phyloP scores from a whole-genome alignment of 2,113 vertebrate genomes.

The Bufo gargarizans region DNA sequence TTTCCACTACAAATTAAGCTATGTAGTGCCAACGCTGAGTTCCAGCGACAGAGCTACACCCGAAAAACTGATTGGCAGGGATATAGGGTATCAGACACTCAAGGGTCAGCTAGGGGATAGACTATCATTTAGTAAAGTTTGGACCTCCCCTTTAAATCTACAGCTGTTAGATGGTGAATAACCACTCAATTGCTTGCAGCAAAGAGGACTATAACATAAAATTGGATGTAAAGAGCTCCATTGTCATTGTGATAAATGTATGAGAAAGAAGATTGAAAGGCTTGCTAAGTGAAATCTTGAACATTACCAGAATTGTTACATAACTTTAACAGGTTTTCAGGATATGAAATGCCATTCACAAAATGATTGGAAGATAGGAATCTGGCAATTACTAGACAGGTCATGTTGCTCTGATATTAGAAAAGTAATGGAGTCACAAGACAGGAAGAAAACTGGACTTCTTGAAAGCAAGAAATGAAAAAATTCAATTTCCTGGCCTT shows the following conservation, averaged over 20 bases:
- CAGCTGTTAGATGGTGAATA: not conserved
- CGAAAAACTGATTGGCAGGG: too few relatives aligned
- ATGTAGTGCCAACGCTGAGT: too few relatives aligned
- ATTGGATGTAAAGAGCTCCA: not conserved
- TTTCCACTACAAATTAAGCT: too few relatives aligned
- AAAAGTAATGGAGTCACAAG: conserved; percentile 42
- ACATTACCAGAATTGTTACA: conserved; percentile 1
- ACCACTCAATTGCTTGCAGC: not conserved
- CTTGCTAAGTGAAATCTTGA: not conserved
- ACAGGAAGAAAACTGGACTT: conserved; percentile 29
- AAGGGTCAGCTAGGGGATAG: too few relatives aligned
- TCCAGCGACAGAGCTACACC: too few relatives aligned
- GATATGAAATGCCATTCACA: conserved; percentile 41
- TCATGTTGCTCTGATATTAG: conserved; percentile 31
- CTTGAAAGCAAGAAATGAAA: conserved; percentile 29
- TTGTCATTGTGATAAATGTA: not conserved
- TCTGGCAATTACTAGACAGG: conserved; percentile 39
- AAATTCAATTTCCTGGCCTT: conserved; percentile 39
- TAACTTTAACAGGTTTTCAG: conserved; percentile 25
- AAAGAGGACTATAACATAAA: not conserved
- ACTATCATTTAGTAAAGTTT: too few relatives aligned
- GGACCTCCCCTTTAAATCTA: not conserved
- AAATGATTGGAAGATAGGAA: conserved; percentile 43
- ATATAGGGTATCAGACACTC: too few relatives aligned
- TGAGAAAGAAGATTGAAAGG: conserved; percentile 11